Base-by-base conservation (phyloP, 2,888 invertebrate species). In the Cheilosia variabilis region DNA sequence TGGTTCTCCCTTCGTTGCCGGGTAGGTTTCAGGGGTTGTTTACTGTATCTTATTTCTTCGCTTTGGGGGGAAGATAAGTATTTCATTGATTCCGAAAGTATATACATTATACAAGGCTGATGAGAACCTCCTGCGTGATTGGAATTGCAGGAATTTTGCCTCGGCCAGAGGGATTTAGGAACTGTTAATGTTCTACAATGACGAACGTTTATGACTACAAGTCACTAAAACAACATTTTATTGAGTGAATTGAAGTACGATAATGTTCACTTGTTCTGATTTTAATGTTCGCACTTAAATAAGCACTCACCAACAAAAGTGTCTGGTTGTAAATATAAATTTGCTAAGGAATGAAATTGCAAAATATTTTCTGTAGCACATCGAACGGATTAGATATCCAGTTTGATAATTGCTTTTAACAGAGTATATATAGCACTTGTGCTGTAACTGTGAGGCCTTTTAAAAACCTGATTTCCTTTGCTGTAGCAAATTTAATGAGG, bases 161-260 rank as follows among this genome's bases (percentile, higher is more conserved):
- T 41, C 27, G 24, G 24, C 52, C 71, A 17, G 50, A 34, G 55
- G 55, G 45, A 34, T 72, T 66, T 57, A 65, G 19, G 65, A 83
- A 57, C 78, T 78, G 60, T 37, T 72, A 62, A 78, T 62, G 55
- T 50, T 60, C 45, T 17, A 13, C 53, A 53, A 72, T 5, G n/a
- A 27, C 15, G 13, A 57, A 52, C 37, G 31, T 57, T 80, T 73
- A 68, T 55, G 60, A 55, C 41, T 57, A 15, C 17, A 57, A 58
- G 57, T 43, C 22, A 13, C 50, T 43, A 55, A 57, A 63, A 55
- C 57, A 27, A 58, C 34, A 63, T 68, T 76, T 76, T 76, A 69
- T 81, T 76, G 76, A 81, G 81, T 65, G 69, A 68, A 69, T 63
- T 76, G 69, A 80, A 69, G 76, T 57, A 57, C 45, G 47, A 34